Evolutionary conservation across 92 coral and sea anemone species (phyloP).

Genomic region (Paragorgia papillata): DNA sequence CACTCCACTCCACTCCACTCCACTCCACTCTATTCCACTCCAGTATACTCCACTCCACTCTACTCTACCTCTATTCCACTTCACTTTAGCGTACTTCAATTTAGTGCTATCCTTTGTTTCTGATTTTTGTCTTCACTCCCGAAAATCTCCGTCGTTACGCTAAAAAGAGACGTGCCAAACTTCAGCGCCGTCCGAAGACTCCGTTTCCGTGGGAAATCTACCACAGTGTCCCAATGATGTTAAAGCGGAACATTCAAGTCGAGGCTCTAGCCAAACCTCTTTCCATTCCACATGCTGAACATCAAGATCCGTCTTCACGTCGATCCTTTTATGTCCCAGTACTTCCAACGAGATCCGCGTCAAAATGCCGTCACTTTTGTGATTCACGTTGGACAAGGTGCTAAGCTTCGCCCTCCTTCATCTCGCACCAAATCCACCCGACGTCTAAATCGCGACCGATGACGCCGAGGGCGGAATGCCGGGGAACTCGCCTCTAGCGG

Average conservation of each 20-base stretch:
- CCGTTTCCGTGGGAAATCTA: neutral
- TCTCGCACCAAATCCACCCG: constrained; percentile 22
- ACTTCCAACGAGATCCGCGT: neutral
- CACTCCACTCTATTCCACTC: too few species aligned
- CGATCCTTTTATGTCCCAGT: neutral
- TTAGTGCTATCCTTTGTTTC: neutral
- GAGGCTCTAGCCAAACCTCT: neutral
- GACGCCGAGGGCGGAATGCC: neutral
- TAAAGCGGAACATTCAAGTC: neutral
- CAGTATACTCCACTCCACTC: too few species aligned
- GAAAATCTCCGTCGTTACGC: constrained; percentile 10
- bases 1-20: too few species aligned
- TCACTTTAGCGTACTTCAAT: neutral
- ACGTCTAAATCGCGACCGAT: neutral
- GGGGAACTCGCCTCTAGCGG: neutral
- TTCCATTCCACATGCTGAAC: neutral
- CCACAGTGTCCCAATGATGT: neutral
- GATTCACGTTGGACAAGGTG: neutral
- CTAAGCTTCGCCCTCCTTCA: neutral
- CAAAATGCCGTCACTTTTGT: neutral
- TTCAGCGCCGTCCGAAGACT: neutral
- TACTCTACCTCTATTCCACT: neutral
- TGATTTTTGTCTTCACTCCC: neutral
- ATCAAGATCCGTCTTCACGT: neutral
- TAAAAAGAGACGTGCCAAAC: neutral